phyloP scores from a whole-genome alignment of 2,797 vertebrate genomes.

The Alfaro cultratus region DNA sequence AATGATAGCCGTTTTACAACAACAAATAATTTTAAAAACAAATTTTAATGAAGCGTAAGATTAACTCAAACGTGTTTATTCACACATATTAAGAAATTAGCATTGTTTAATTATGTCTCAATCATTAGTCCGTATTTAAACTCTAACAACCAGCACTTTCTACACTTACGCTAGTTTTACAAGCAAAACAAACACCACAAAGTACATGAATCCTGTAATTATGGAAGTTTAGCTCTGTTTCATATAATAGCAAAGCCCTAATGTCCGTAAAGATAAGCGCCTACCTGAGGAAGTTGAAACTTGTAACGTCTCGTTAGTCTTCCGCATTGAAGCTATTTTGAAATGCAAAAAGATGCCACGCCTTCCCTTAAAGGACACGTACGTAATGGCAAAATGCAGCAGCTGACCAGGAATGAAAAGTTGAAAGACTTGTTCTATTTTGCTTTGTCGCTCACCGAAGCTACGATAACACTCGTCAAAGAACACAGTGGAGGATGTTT shows the following conservation, averaged over 20 bases:
- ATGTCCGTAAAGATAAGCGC: neutral
- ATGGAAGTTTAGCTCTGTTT: neutral
- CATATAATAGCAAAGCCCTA: neutral
- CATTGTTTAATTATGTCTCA: neutral
- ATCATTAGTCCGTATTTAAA: neutral
- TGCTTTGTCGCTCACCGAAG: neutral
- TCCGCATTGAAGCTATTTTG: constrained; percentile 48
- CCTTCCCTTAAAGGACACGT: constrained; percentile 23
- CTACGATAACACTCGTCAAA: neutral
- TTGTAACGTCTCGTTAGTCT: constrained; percentile 29
- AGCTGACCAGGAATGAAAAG: neutral
- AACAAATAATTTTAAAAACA: neutral
- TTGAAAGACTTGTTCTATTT: neutral
- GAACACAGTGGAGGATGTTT: neutral
- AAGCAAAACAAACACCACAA: neutral
- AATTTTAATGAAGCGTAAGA: neutral
- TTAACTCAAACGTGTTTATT: neutral
- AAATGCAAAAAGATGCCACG: constrained; percentile 30
- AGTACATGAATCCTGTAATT: accelerated
- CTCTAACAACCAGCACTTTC: neutral
- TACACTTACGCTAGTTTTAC: neutral
- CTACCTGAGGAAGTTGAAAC: constrained; percentile 42
- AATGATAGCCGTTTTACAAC: neutral
- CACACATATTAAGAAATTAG: neutral
- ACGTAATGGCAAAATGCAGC: constrained; percentile 7